Evolutionary conservation across 2,797 vertebrate species (phyloP).

Genomic region (Mastacembelus armatus): DNA sequence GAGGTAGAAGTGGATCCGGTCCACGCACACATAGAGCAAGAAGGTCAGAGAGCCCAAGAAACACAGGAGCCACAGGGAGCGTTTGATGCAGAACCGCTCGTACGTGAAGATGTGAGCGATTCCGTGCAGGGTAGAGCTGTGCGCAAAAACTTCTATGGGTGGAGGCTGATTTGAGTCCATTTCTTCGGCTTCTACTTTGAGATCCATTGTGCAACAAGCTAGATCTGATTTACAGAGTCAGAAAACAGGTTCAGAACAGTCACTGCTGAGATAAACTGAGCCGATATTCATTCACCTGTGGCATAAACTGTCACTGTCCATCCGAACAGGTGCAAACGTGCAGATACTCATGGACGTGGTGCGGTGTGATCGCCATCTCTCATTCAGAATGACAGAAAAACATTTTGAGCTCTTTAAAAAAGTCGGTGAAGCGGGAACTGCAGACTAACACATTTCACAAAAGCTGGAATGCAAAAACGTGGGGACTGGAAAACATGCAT

Average conservation of each 20-base stretch:
- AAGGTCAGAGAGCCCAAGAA: constrained; percentile 93
- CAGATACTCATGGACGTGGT: constrained; percentile 34
- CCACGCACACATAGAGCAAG: constrained; percentile 92
- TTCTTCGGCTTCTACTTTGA: constrained; percentile 92
- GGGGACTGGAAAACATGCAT: constrained; percentile 3
- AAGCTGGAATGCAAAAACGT: constrained; percentile 15
- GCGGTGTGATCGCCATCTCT: constrained; percentile 57
- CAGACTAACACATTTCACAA: constrained; percentile 28
- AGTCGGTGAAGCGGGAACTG: constrained; percentile 33
- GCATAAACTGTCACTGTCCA: constrained; percentile 44
- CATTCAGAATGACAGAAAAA: constrained; percentile 25
- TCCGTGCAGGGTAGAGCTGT: constrained; percentile 95
- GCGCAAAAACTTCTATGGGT: constrained; percentile 94
- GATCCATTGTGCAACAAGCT: constrained; percentile 86
- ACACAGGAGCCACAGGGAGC: constrained; percentile 92
- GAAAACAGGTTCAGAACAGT: constrained; percentile 24
- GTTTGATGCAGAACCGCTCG: constrained; percentile 91
- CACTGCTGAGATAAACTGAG: neutral
- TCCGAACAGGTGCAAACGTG: constrained; percentile 38
- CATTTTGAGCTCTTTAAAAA: constrained; percentile 31
- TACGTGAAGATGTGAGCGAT: constrained; percentile 98
- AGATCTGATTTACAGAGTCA: constrained; percentile 17
- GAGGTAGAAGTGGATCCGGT: constrained; percentile 96
- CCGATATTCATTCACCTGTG: constrained; percentile 68
- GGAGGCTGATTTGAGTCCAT: constrained; percentile 89